Conservation (phyloP, 2,113 vertebrate genomes). For the Coptodon bakossiorum region DNA sequence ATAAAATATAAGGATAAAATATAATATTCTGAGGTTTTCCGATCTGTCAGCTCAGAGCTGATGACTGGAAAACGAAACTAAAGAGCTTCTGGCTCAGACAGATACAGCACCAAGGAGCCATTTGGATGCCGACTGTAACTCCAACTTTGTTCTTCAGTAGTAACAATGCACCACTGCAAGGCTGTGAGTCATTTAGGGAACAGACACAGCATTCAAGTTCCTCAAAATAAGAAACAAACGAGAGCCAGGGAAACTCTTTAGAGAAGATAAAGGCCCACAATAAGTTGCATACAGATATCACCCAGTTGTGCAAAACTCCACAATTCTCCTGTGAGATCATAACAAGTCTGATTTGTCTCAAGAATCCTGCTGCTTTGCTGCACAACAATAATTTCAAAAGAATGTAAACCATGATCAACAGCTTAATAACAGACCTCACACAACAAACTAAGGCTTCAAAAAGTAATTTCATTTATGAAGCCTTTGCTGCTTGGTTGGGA, state of each 20-base stretch:
- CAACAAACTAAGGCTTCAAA: not conserved
- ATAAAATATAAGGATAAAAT: not conserved
- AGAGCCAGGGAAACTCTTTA: not conserved
- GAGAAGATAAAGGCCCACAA: not conserved
- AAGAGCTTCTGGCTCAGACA: not conserved
- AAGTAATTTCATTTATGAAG: not conserved
- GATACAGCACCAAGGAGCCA: not conserved
- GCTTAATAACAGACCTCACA: not conserved
- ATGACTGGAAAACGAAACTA: not conserved
- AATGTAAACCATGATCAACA: not conserved
- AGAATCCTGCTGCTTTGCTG: not conserved
- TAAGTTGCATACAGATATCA: not conserved
- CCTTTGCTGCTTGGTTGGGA: not conserved
- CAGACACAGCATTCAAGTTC: not conserved
- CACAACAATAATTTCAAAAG: fast-evolving
- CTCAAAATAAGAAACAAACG: not conserved
- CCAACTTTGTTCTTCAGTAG: not conserved
- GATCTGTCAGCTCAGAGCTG: not conserved
- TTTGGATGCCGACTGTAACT: not conserved
- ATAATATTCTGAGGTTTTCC: fast-evolving
- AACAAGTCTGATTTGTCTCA: not conserved
- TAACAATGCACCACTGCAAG: not conserved
- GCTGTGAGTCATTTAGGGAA: not conserved
- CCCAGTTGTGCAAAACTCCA: not conserved
- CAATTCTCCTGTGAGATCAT: not conserved